Base-by-base conservation (phyloP, 1,140 invertebrate species). In the Rhynchophorus ferrugineus region DNA sequence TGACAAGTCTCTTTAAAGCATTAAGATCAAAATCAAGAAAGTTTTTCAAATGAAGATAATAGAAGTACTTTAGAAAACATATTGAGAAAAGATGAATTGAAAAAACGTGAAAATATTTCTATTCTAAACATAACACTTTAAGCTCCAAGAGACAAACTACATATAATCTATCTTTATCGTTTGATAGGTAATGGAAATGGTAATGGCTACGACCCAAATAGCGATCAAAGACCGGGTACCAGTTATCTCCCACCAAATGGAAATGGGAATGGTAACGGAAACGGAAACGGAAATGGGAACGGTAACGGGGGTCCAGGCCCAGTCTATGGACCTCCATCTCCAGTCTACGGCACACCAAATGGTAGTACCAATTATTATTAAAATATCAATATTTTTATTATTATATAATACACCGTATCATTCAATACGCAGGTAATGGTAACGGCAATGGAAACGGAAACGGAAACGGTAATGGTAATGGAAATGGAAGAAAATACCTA, bases 181-280 rank as follows among this genome's bases (percentile, higher is more conserved):
- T n/a, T n/a, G n/a, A n/a, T n/a, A n/a, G n/a, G n/a, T n/a, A 47
- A 51, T 33, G 49, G 42, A 2, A 53, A 42, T 38, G 34, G 35
- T 16, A 53, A 53, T 29, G 56, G 56, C 11, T 49, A 48, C 19
- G 50, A 56, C 18, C 24, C 42, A 36, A 37, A 58, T 24, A 52
- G 56, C 41, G 56, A 58, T 41, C 53, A 54, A 49, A 20, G 44
- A 37, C 49, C 55, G 38, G 61, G 61, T 35, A 61, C 49, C n/a
- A 61, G 59, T 35, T 61, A 61, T 37, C 48, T 59, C 11, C 59
- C 59, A n/a, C 57, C 50, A 9, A 44, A 56, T 45, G 58, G 57
- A 34, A 53, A 42, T 33, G 42, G 33, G 20, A 54, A 39, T 18
- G 43, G 43, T 13, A 46, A 58, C 52, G 46, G 41, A 11, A 54